Base-by-base conservation (phyloP, 1,140 invertebrate genomes). In the Cepaea nemoralis region DNA sequence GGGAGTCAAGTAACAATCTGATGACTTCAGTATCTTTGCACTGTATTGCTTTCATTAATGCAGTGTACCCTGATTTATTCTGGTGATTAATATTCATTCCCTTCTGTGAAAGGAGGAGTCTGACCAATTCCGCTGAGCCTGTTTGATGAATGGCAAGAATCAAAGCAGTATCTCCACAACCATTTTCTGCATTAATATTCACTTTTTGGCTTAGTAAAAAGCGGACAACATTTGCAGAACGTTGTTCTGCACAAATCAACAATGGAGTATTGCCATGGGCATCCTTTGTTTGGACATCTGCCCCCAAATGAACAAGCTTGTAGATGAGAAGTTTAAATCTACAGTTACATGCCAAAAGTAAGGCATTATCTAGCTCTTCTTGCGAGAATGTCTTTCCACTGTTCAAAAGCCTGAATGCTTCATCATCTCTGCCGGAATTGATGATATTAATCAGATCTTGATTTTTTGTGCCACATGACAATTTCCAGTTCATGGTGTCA, bases 41-140 rank as follows among this genome's bases (percentile, higher is more conserved):
- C 24, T 66, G 24, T 27, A 66, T n/a, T n/a, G 63, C 63, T n/a
- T 66, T 66, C 63, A 66, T 66, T n/a, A 66, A 33, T 14, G 63
- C 63, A 12, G 63, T 66, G 63, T 66, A 66, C 6, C 63, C 63
- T 27, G 24, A 12, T 66, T n/a, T 66, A n/a, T 66, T 66, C 31
- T 66, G 8, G 10, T 27, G 63, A 66, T 66, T 8, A n/a, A 66
- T 33, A n/a, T 66, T 66, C 8, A 33, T 33, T 27, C 24, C 10
- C 19, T 48, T 48, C 19, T 48, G 45, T n/a, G 8, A 10, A 66
- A 24, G 31, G 12, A 66, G 24, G 10, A 66, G 31, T 10, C 24
- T 24, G 6, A n/a, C 24, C 63, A 66, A 14, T n/a, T 66, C 63
- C 27, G 63, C 63, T 14, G 63, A 66, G 8, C 63, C 63, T 33